Evolutionary conservation across 1,140 invertebrate species (phyloP), one percentile per base, ranked within the genome.

Genomic region (Drosophila hydei): DNA sequence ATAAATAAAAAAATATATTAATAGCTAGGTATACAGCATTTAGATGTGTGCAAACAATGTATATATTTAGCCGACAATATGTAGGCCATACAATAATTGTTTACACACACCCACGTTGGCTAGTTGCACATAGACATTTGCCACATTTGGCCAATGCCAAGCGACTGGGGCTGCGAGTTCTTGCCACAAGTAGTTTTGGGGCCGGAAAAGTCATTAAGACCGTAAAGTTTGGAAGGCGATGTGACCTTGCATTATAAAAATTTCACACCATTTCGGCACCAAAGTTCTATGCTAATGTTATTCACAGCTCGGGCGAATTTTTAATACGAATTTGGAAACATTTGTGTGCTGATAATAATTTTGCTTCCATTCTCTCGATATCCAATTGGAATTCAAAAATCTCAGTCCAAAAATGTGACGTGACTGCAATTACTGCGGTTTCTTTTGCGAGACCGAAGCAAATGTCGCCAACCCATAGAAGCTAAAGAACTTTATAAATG

Each of bases 261-360:
- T 59, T 56, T 75, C 61, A 65, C 68, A 75, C 62, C 55, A 75
- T 75, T 71, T 75, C n/a, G 55, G 36, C 55, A 42, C 72, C 72
- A 72, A 72, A 75, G 62, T 72, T 75, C 70, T 75, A 75, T 75
- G 73, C 45, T 75, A 72, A 75, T 67, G 43, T 16, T 62, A 67
- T 38, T 43, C 43, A 19, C 68, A 30, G 21, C 47, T 52, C 40
- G 47, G 52, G 42, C 21, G 36, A 56, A 52, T 75, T 25, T 50
- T 40, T 23, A 45, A 36, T 59, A 60, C 61, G 33, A 68, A 72
- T 72, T 67, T 72, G 55, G 69, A n/a, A 48, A 51, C 14, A n/a
- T n/a, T n/a, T n/a, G n/a, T n/a, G n/a, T n/a, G n/a, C n/a, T n/a
- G n/a, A n/a, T n/a, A 43, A 56, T 54, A 40, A 40, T 40, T 54